Conservation (phyloP, 2,113 vertebrate species). For the Jaculus jaculus region DNA sequence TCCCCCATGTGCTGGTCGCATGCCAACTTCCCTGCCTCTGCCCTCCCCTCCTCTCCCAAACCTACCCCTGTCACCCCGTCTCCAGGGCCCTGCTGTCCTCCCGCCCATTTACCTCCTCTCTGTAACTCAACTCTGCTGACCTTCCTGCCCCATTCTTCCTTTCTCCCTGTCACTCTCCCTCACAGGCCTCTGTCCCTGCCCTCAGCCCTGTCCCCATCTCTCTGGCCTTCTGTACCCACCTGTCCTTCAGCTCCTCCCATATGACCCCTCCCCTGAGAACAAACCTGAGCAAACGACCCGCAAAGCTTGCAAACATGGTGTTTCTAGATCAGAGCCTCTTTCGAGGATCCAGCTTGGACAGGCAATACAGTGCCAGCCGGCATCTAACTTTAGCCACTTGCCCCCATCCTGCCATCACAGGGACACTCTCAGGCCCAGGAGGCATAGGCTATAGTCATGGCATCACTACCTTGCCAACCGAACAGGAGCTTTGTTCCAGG, state of each 20-base stretch:
- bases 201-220: neutral
- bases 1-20: neutral
- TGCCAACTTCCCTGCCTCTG: conserved; percentile 56
- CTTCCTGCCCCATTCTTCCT: neutral
- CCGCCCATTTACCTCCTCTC: neutral
- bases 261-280: neutral
- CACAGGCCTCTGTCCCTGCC: neutral
- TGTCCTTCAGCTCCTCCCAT: neutral
- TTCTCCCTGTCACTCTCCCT: neutral
- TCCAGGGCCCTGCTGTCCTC: neutral
- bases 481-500: conserved; percentile 35
- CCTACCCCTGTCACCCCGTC: conserved; percentile 27
- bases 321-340: neutral
- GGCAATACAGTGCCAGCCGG: accelerated
- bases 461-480: neutral
- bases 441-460: neutral
- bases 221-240: conserved; percentile 39
- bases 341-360: neutral
- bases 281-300: neutral
- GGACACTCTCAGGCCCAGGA: neutral
- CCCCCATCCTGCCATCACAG: too few species aligned
- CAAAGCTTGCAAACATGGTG: neutral
- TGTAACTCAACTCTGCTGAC: neutral
- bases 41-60: neutral
- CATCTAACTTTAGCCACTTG: neutral